These are phyloP conservation scores for Malacosoma neustria DNA, from an alignment of 2,888 invertebrate genomes.

Conservation along the genomic window DNA sequence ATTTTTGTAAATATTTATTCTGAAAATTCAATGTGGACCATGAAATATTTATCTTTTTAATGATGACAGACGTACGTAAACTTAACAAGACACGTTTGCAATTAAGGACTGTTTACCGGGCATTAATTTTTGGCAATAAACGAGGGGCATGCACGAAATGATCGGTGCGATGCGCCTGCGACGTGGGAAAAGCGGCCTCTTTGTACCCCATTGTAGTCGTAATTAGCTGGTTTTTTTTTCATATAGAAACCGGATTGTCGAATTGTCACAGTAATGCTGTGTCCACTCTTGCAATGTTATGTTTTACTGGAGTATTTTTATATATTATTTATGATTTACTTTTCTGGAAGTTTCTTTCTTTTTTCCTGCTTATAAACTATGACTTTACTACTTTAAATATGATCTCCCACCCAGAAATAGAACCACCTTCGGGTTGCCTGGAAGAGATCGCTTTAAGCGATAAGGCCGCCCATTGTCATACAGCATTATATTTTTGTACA, in stretches of 20 bases:
- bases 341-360: too few species aligned
- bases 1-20: too few species aligned
- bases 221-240: conserved; percentile 62
- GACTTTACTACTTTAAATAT: too few species aligned
- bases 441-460: too few species aligned
- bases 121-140: conserved; percentile 76
- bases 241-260: conserved; percentile 15
- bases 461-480: too few species aligned
- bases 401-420: too few species aligned
- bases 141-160: conserved; percentile 64
- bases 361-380: too few species aligned
- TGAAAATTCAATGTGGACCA: too few species aligned
- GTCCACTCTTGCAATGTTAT: background rate
- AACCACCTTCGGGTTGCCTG: too few species aligned
- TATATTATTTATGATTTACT: too few species aligned
- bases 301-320: too few species aligned
- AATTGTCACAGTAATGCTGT: conserved; percentile 53
- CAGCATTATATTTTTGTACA: too few species aligned
- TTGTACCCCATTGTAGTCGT: conserved; percentile 66
- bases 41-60: background rate
- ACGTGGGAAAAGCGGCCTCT: conserved; percentile 70
- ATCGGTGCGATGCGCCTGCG: conserved; percentile 58
- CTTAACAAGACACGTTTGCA: conserved; percentile 57
- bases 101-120: conserved; percentile 69
- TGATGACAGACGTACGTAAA: background rate